Evolutionary conservation across 2,113 vertebrate genomes (phyloP).

Genomic region (Dendrocopos noguchii): DNA sequence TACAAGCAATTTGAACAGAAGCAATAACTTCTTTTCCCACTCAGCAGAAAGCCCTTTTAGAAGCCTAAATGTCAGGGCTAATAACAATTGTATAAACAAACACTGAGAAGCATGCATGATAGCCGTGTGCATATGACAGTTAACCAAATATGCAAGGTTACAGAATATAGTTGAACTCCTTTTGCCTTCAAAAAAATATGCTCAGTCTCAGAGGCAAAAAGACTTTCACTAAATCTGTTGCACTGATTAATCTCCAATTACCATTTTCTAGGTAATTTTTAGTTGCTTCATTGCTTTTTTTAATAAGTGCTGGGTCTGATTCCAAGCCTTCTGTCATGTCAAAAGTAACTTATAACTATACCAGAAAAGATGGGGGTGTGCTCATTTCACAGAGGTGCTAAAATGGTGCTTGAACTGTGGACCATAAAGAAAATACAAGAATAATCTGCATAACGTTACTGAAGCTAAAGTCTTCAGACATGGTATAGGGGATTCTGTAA

Average conservation of each 20-base stretch:
- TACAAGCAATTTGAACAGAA: background rate
- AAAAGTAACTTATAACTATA: background rate
- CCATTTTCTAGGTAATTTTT: background rate
- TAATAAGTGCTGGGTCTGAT: background rate
- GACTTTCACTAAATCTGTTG: background rate
- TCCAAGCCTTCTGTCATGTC: background rate
- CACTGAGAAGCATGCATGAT: background rate
- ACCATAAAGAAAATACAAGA: background rate
- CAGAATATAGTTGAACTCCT: background rate
- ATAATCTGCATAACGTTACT: background rate
- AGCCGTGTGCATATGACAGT: background rate
- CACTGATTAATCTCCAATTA: background rate
- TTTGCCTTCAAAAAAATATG: background rate
- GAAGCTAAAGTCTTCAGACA: background rate
- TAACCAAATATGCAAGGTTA: background rate
- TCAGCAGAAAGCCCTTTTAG: background rate
- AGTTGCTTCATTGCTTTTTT: background rate
- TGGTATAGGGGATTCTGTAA: background rate
- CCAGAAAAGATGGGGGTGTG: background rate
- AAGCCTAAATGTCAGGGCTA: background rate
- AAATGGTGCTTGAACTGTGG: background rate
- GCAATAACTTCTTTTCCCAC: background rate
- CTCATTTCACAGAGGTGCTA: background rate
- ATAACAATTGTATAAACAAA: background rate
- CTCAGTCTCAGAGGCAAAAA: background rate